A percentile compares a stretch with the other conserved stretches of the same genome.
Evolutionary conservation across 1,140 invertebrate species (phyloP).

Genomic region (Caerostris extrusa): DNA sequence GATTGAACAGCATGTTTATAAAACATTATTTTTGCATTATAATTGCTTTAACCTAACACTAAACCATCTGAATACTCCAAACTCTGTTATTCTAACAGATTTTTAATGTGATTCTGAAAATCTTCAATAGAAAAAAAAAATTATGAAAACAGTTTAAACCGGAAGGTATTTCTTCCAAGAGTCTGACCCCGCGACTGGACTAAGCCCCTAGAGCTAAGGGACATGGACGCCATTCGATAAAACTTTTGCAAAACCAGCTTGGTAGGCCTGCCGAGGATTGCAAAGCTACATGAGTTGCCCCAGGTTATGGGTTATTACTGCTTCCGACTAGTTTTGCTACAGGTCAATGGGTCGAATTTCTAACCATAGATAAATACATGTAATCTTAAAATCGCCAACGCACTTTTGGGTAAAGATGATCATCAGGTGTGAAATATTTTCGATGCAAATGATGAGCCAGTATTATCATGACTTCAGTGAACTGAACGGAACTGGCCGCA

Average conservation of each 20-base stretch:
- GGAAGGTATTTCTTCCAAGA: neutral
- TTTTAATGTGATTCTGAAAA: neutral
- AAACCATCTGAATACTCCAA: too few relatives aligned
- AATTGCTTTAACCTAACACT: too few relatives aligned
- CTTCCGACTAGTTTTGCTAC: conserved; percentile 34
- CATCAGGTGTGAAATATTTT: neutral
- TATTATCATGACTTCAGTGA: too few relatives aligned
- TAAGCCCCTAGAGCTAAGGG: conserved; percentile 6
- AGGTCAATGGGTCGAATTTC: conserved; percentile 42
- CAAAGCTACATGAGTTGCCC: neutral
- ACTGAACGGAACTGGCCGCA: too few relatives aligned
- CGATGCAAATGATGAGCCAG: neutral
- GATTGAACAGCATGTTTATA: too few relatives aligned
- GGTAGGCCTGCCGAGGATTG: neutral
- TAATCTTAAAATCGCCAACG: neutral
- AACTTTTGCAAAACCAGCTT: conserved; percentile 24
- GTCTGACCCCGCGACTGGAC: neutral
- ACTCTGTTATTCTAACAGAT: too few relatives aligned
- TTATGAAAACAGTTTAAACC: neutral
- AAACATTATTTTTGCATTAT: too few relatives aligned
- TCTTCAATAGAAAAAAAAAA: neutral
- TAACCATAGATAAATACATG: neutral
- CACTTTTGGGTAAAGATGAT: neutral
- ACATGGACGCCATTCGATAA: neutral
- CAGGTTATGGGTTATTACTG: conserved; percentile 23